A percentile compares a stretch with the other conserved stretches of the same genome.
Evolutionary conservation across 2,797 vertebrate genomes (phyloP).

Genomic region (Zalophus californianus): DNA sequence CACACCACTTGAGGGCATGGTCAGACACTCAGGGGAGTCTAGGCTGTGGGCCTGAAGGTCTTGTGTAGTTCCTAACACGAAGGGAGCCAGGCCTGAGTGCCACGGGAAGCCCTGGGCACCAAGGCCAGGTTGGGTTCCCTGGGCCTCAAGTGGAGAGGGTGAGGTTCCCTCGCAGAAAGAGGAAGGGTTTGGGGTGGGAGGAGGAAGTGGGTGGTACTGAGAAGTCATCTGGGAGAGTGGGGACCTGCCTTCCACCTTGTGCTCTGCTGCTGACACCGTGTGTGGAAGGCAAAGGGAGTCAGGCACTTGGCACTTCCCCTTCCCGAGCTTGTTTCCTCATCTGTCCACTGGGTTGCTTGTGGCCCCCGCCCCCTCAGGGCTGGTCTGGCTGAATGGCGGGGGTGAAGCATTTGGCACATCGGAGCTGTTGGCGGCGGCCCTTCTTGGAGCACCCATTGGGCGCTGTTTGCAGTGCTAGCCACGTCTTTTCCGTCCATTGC

Average conservation of each 20-base stretch:
- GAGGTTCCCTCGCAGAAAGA: conserved; percentile 55
- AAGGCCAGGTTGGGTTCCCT: conserved; percentile 28
- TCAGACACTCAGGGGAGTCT: not conserved
- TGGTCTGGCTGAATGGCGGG: not conserved
- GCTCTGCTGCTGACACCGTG: not conserved
- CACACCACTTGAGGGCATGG: not conserved
- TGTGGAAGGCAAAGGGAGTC: conserved; percentile 27
- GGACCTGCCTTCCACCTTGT: not conserved
- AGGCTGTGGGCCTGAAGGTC: conserved; percentile 17
- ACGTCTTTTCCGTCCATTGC: not conserved
- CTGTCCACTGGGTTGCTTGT: not conserved
- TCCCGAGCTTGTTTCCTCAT: conserved; percentile 23
- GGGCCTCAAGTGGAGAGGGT: not conserved
- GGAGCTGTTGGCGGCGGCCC: not conserved
- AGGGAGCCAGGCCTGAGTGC: conserved; percentile 30
- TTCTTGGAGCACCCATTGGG: not conserved
- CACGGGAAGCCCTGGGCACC: not conserved
- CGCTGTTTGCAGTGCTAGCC: not conserved
- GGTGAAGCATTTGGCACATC: not conserved
- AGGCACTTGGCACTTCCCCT: not conserved
- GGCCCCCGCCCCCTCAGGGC: not conserved
- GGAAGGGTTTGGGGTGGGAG: conserved; percentile 47
- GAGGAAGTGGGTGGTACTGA: conserved; percentile 55
- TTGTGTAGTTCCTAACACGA: conserved; percentile 28
- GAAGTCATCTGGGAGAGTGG: not conserved